Evolutionary conservation across 2,888 invertebrate species (phyloP).

Genomic region (Drosophila acutilabella): DNA sequence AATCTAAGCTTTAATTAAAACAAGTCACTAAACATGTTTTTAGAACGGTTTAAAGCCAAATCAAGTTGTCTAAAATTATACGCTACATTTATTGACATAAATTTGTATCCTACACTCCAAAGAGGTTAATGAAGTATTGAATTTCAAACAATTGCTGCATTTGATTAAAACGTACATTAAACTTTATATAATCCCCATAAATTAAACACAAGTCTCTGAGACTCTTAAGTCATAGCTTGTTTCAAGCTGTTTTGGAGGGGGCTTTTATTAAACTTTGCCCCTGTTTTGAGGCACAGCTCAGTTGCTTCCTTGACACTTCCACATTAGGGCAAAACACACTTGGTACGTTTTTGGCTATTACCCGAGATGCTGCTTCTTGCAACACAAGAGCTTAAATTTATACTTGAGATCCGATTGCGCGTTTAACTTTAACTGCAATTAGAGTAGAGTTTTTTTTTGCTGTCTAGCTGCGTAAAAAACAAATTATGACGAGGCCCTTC

Average conservation of each 20-base stretch:
- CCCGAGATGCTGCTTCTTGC: constrained; percentile 52
- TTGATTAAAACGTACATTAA: neutral
- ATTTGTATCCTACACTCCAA: neutral
- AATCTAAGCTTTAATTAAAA: constrained; percentile 1
- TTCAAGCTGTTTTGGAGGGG: neutral
- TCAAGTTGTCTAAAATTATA: neutral
- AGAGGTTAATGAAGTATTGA: neutral
- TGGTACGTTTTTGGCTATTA: constrained; percentile 18
- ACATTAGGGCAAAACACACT: constrained; percentile 6
- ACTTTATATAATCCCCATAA: neutral
- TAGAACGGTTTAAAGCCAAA: neutral
- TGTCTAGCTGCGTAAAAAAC: constrained; percentile 20
- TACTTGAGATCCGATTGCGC: constrained; percentile 57
- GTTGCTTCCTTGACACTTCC: constrained; percentile 47
- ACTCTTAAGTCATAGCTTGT: neutral
- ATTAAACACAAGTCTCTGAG: neutral
- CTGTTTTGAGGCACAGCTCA: constrained; percentile 1
- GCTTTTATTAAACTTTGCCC: constrained; percentile 21
- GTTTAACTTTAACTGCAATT: constrained; percentile 62
- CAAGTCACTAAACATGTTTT: constrained; percentile 15
- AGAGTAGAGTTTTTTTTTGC: constrained; percentile 65
- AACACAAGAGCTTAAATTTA: constrained; percentile 31
- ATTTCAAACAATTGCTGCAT: neutral
- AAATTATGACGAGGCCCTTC: constrained; percentile 71
- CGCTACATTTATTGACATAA: neutral